Percentiles rank a stretch among this genome's conserved stretches.
Conservation (phyloP, 2,888 invertebrate species). For the Xylocampa areola region DNA sequence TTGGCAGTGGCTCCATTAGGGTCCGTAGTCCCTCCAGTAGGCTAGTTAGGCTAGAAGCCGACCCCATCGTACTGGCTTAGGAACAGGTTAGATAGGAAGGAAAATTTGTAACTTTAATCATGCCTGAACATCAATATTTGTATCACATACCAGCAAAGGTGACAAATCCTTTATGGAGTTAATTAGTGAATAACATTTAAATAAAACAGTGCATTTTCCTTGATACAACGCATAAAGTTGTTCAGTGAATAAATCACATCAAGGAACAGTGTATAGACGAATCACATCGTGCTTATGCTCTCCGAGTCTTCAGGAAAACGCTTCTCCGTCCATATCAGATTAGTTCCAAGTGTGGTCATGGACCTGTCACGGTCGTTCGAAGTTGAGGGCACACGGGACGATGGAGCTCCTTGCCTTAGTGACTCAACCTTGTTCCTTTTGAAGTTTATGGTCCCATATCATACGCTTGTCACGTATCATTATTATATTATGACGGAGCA, state of each 20-base stretch:
- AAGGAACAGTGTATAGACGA: conserved; percentile 21
- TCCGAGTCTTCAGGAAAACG: conserved; percentile 65
- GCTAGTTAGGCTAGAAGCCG: too few species aligned
- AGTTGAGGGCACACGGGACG: conserved; percentile 69
- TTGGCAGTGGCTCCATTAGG: too few species aligned
- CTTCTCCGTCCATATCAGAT: conserved; percentile 58
- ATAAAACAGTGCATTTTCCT: conserved; percentile 25
- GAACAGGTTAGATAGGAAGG: not conserved
- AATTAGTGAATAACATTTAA: conserved; percentile 9
- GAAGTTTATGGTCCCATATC: conserved; percentile 62
- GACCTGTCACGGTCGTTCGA: conserved; percentile 74
- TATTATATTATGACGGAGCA: conserved; percentile 36
- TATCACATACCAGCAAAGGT: not conserved
- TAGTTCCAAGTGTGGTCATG: conserved; percentile 63
- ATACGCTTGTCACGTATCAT: conserved; percentile 65
- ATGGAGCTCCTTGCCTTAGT: conserved; percentile 55
- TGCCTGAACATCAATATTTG: not conserved
- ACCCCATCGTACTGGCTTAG: too few species aligned
- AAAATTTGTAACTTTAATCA: not conserved
- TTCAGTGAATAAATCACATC: conserved; percentile 16
- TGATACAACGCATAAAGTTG: conserved; percentile 4
- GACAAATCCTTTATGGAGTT: not conserved
- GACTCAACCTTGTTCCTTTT: conserved; percentile 68
- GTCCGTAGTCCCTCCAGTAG: too few species aligned
- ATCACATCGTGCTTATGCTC: conserved; percentile 27